Conservation (phyloP, 2,113 vertebrate genomes). For the Brachypodius melanocephalos region DNA sequence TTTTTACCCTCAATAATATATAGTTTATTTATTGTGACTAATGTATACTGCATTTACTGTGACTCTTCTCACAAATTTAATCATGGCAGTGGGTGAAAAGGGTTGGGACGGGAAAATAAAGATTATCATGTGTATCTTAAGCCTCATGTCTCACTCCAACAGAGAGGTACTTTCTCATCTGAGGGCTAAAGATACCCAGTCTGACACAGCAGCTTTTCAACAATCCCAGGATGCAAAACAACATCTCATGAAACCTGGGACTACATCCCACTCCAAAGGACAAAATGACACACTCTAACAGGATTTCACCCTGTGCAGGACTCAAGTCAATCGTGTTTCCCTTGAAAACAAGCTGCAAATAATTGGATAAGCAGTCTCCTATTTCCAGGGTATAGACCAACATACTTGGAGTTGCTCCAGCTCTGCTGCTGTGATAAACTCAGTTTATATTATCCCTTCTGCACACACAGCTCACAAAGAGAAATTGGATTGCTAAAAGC, state of each 20-base stretch:
- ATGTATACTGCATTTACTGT: background rate
- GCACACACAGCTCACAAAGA: background rate
- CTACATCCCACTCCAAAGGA: background rate
- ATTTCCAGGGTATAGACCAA: constrained; percentile 1
- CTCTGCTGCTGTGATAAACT: background rate
- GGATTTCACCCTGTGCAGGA: background rate
- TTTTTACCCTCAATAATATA: background rate
- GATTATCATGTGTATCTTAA: background rate
- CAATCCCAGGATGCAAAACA: background rate
- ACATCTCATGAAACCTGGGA: background rate
- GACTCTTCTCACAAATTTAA: background rate
- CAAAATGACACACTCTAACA: background rate
- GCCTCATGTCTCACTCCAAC: background rate
- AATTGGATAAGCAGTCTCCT: background rate
- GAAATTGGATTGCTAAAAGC: background rate
- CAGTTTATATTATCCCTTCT: background rate
- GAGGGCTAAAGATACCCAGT: background rate
- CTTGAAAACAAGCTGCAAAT: background rate
- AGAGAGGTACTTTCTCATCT: background rate
- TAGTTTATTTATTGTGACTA: background rate
- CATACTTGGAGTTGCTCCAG: background rate
- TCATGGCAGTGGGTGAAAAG: background rate
- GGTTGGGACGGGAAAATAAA: background rate
- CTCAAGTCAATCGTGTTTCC: background rate
- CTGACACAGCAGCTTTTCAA: background rate